These are phyloP conservation scores for Margarornis squamiger DNA, from an alignment of 2,797 vertebrate genomes.

Conservation along the genomic window DNA sequence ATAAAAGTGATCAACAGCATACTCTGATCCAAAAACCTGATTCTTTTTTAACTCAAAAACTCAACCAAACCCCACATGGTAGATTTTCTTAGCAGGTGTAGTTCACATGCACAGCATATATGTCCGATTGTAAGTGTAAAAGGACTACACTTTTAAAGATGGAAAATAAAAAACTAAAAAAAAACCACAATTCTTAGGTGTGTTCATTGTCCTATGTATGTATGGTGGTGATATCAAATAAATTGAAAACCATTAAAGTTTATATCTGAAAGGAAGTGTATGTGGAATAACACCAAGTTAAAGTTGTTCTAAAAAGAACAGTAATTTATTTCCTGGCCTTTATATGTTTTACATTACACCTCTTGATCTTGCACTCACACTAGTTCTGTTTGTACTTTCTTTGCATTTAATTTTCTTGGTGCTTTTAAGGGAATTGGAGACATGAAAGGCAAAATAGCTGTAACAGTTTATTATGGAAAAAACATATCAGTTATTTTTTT, in stretches of 20 bases:
- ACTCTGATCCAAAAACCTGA: background rate
- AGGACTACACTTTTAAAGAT: background rate
- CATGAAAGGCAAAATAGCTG: background rate
- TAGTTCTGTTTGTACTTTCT: background rate
- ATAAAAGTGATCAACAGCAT: background rate
- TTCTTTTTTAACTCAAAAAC: background rate
- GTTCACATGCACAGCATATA: background rate
- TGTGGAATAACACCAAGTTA: background rate
- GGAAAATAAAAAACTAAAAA: background rate
- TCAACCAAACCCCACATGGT: rapidly evolving
- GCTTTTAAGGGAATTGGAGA: background rate
- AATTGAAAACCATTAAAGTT: background rate
- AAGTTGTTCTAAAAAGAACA: background rate
- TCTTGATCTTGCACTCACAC: background rate
- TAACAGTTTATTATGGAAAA: background rate
- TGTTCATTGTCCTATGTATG: background rate
- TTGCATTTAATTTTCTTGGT: background rate
- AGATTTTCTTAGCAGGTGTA: background rate
- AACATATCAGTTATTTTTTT: background rate
- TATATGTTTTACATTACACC: background rate
- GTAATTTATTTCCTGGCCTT: background rate
- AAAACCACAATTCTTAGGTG: background rate
- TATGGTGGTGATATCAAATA: background rate
- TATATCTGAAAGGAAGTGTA: background rate
- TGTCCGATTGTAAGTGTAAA: background rate